A percentile compares a stretch with the other conserved stretches of the same genome.
Conservation (phyloP, 2,797 vertebrate species). For the Hoplostethus atlanticus region DNA sequence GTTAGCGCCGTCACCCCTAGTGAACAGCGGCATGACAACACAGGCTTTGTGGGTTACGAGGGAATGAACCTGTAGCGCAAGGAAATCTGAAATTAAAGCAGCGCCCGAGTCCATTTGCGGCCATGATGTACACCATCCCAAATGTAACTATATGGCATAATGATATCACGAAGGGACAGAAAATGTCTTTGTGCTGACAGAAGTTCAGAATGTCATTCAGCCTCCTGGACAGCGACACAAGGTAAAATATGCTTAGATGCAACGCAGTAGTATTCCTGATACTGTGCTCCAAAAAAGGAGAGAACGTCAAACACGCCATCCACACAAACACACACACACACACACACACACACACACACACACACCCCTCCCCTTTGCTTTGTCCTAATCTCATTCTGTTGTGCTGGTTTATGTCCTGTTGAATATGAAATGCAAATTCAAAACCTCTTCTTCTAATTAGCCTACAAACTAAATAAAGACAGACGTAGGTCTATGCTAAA, state of each 20-base stretch:
- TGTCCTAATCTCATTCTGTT: neutral
- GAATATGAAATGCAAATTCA: neutral
- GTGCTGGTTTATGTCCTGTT: neutral
- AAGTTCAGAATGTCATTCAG: conserved; percentile 19
- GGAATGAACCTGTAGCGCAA: conserved; percentile 22
- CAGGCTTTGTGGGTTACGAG: conserved; percentile 1
- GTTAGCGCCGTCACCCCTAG: conserved; percentile 32
- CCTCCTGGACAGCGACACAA: conserved; percentile 11
- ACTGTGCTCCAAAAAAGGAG: too few species aligned
- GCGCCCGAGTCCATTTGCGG: conserved; percentile 6
- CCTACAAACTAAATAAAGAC: neutral
- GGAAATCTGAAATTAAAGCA: conserved; percentile 13
- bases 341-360: neutral
- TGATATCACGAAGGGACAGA: conserved; percentile 9
- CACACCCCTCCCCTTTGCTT: neutral
- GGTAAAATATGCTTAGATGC: neutral
- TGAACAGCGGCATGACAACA: conserved; percentile 30
- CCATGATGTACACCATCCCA: conserved; percentile 23
- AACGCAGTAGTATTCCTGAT: too few species aligned
- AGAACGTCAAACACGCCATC: neutral
- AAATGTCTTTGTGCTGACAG: conserved; percentile 16
- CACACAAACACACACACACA: neutral
- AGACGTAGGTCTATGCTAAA: neutral
- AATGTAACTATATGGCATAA: conserved; percentile 28
- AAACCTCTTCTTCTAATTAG: neutral